A percentile compares a stretch with the other conserved stretches of the same genome.
These are phyloP conservation scores for Vanacampus margaritifer DNA, from an alignment of 2,113 vertebrate species.

Conservation along the genomic window DNA sequence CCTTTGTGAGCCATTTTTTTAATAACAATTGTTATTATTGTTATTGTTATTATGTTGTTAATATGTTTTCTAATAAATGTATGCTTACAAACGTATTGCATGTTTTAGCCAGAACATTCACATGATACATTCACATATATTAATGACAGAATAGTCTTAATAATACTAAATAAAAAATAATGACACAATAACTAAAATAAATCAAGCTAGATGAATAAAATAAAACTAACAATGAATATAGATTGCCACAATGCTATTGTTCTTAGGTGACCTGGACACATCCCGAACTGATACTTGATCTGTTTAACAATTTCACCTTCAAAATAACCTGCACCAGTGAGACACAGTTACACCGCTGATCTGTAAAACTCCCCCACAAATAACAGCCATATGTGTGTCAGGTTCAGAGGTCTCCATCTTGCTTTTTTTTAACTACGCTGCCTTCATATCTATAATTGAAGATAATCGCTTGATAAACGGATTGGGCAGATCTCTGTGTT, in stretches of 20 bases:
- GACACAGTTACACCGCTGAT: constrained; percentile 28
- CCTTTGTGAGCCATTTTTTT: too few relatives aligned
- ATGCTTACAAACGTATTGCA: too few relatives aligned
- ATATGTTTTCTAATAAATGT: too few relatives aligned
- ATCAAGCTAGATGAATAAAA: background rate
- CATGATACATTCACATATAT: too few relatives aligned
- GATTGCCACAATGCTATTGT: background rate
- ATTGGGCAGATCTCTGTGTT: constrained; percentile 57
- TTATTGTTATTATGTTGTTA: too few relatives aligned
- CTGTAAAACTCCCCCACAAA: constrained; percentile 45
- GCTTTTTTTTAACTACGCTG: constrained; percentile 31
- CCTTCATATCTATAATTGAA: constrained; percentile 62
- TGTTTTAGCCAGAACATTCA: too few relatives aligned
- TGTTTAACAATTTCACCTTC: constrained; percentile 69
- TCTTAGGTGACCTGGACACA: constrained; percentile 60
- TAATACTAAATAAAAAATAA: too few relatives aligned
- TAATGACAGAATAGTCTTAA: too few relatives aligned
- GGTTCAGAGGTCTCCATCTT: constrained; percentile 42
- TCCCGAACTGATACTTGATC: constrained; percentile 60
- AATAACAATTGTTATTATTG: too few relatives aligned
- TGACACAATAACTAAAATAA: too few relatives aligned
- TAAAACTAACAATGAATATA: background rate
- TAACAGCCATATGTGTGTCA: constrained; percentile 48
- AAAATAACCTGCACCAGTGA: constrained; percentile 40
- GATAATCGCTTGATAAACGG: constrained; percentile 59